Evolutionary conservation across 1,140 invertebrate species (phyloP).

Genomic region (Tetramorium parvispinum): DNA sequence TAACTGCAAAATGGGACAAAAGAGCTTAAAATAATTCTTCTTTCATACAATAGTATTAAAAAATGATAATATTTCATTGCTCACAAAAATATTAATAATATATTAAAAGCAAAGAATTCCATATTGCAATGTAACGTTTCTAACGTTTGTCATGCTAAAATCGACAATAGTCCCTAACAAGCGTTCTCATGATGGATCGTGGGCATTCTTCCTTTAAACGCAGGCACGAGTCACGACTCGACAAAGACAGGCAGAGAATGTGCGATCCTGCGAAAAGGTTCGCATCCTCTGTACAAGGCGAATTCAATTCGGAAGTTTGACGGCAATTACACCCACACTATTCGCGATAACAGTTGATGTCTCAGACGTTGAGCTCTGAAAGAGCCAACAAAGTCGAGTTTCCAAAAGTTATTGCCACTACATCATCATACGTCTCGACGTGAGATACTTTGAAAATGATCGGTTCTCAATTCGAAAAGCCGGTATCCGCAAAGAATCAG

Average conservation of each 20-base stretch:
- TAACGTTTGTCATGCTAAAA: neutral
- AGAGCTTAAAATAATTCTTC: neutral
- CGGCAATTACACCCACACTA: constrained; percentile 44
- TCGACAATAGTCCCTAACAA: constrained; percentile 74
- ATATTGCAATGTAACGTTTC: neutral
- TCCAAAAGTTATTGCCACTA: constrained; percentile 55
- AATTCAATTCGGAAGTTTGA: constrained; percentile 57
- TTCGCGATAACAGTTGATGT: constrained; percentile 27
- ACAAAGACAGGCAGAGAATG: constrained; percentile 60
- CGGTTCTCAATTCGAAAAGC: neutral
- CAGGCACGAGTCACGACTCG: constrained; percentile 54
- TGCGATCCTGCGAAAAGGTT: constrained; percentile 38
- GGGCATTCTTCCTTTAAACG: constrained; percentile 57
- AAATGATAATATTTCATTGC: neutral
- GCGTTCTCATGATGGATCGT: constrained; percentile 75
- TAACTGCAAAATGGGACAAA: neutral
- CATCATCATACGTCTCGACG: constrained; percentile 52
- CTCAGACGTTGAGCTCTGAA: neutral
- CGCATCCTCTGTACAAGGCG: constrained; percentile 7
- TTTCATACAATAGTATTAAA: neutral
- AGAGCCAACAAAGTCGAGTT: neutral
- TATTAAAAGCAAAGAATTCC: neutral
- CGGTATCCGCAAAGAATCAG: constrained; percentile 8
- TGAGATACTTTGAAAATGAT: constrained; percentile 10
- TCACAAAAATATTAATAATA: neutral